Evolutionary conservation across 2,797 vertebrate species (phyloP).

Genomic region (Picus viridis): DNA sequence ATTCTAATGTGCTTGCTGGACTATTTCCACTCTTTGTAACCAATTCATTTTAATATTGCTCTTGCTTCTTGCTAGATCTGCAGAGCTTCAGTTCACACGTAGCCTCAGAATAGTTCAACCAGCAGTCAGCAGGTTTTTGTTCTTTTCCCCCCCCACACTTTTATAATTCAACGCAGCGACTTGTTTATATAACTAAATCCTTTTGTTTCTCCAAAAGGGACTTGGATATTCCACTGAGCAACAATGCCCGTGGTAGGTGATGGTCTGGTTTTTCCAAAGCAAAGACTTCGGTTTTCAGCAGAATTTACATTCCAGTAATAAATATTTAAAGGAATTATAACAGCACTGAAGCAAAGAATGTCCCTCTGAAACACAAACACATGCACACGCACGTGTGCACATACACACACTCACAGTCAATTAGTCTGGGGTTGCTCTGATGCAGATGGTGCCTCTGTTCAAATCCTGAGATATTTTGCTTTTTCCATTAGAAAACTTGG

Average conservation of each 20-base stretch:
- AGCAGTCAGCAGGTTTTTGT: slow-evolving; percentile 37
- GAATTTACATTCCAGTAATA: slow-evolving; percentile 74
- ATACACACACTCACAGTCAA: background rate
- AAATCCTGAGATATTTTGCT: slow-evolving; percentile 21
- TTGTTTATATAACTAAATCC: slow-evolving; percentile 67
- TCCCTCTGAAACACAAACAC: slow-evolving; percentile 8
- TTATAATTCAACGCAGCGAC: slow-evolving; percentile 20
- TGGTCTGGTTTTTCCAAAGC: slow-evolving; percentile 43
- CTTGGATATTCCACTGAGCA: slow-evolving; percentile 54
- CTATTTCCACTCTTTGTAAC: slow-evolving; percentile 40
- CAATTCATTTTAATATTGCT: slow-evolving; percentile 43
- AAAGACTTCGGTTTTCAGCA: slow-evolving; percentile 59
- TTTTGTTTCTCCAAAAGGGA: slow-evolving; percentile 66
- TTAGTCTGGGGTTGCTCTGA: background rate
- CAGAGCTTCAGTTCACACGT: slow-evolving; percentile 34
- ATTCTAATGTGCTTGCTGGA: slow-evolving; percentile 33
- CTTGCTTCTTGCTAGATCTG: slow-evolving; percentile 23
- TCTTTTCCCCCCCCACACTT: background rate
- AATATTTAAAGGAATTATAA: slow-evolving; percentile 78
- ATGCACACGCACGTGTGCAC: too few relatives aligned
- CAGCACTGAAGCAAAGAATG: slow-evolving; percentile 51
- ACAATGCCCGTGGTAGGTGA: slow-evolving; percentile 8
- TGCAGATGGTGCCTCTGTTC: slow-evolving; percentile 22
- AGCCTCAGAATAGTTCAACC: slow-evolving; percentile 8
- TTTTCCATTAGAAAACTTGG: slow-evolving; percentile 28